A percentile compares a stretch with the other conserved stretches of the same genome.
These are phyloP conservation scores for Tetragonula carbonaria DNA, from an alignment of 2,888 invertebrate genomes.

Conservation along the genomic window DNA sequence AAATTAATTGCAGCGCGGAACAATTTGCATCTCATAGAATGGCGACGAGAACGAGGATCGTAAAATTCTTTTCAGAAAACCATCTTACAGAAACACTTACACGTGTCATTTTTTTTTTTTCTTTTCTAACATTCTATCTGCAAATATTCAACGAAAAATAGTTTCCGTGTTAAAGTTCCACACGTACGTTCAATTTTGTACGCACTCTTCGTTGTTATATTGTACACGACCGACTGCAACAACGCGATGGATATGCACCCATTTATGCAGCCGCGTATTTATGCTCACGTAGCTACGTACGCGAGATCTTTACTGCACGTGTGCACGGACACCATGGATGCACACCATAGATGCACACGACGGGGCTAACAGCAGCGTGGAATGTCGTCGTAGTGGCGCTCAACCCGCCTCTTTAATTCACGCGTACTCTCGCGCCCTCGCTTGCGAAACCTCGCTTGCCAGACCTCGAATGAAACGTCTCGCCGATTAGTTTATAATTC, in stretches of 20 bases:
- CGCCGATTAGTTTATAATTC: conserved; percentile 27
- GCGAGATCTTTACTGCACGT: conserved; percentile 67
- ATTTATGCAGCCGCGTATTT: conserved; percentile 45
- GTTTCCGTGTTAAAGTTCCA: too few relatives aligned
- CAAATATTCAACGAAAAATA: too few relatives aligned
- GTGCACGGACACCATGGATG: conserved; percentile 72
- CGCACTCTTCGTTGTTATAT: too few relatives aligned
- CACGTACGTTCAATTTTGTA: too few relatives aligned
- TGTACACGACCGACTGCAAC: background rate
- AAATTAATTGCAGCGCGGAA: too few relatives aligned
- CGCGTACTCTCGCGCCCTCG: conserved; percentile 66
- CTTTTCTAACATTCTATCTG: too few relatives aligned
- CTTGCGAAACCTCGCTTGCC: background rate
- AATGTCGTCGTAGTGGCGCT: conserved; percentile 84
- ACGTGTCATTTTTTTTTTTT: too few relatives aligned
- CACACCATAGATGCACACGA: conserved; percentile 69
- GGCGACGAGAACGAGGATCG: too few relatives aligned
- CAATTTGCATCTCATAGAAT: too few relatives aligned
- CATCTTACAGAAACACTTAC: too few relatives aligned
- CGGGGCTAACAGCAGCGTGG: conserved; percentile 80
- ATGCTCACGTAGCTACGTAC: conserved; percentile 26
- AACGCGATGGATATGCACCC: conserved; percentile 33
- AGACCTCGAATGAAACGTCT: conserved; percentile 3
- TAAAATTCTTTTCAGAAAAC: too few relatives aligned
- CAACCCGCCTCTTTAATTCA: conserved; percentile 83